These are phyloP conservation scores for Lethocerus indicus DNA, from an alignment of 1,140 invertebrate genomes.

Conservation along the genomic window DNA sequence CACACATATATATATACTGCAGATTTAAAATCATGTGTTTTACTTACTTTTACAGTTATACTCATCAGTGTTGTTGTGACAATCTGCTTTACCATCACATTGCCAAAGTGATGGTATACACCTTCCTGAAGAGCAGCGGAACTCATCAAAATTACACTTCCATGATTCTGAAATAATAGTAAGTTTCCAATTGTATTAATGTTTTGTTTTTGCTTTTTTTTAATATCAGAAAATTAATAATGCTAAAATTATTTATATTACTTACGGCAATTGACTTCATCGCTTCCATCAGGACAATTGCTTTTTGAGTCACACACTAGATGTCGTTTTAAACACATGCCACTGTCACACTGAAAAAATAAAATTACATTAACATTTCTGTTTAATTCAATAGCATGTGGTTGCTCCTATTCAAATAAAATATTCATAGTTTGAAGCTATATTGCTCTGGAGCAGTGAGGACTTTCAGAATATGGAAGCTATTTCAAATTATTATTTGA, in stretches of 20 bases:
- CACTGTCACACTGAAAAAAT: slow-evolving; percentile 37
- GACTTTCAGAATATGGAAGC: neutral
- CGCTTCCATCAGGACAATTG: slow-evolving; percentile 50
- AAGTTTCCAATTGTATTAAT: too few species aligned
- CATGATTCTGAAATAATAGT: too few species aligned
- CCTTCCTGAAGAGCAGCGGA: too few species aligned
- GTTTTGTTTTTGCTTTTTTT: too few species aligned
- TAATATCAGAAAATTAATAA: too few species aligned
- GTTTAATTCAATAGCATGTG: neutral
- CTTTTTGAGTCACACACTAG: slow-evolving; percentile 55
- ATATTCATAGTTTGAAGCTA: neutral
- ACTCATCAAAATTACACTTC: too few species aligned
- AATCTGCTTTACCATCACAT: too few species aligned
- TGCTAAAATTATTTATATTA: slow-evolving; percentile 13
- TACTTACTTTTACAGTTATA: too few species aligned
- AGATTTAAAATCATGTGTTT: too few species aligned
- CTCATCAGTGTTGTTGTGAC: too few species aligned
- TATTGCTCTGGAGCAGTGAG: neutral
- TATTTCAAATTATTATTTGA: neutral
- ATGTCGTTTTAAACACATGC: slow-evolving; percentile 48
- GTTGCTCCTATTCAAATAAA: neutral
- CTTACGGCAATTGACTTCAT: slow-evolving; percentile 45
- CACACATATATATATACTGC: too few species aligned
- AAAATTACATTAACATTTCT: neutral
- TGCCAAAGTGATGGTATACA: too few species aligned